These are phyloP conservation scores for Tinamus major DNA, from an alignment of 2,797 vertebrate species.

Conservation along the genomic window DNA sequence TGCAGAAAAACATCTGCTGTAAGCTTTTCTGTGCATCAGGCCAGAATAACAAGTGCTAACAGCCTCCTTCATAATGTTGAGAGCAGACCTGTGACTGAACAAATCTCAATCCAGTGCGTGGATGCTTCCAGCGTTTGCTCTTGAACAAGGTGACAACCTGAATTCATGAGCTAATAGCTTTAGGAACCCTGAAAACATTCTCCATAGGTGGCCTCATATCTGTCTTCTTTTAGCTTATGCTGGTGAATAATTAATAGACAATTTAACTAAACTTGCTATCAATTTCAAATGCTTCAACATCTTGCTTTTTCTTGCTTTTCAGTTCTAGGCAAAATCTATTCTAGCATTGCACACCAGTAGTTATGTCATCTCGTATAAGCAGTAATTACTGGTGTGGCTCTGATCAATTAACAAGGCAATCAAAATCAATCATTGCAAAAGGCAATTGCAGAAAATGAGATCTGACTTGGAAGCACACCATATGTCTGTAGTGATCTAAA, in stretches of 20 bases:
- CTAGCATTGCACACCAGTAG: neutral
- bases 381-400: neutral
- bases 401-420: neutral
- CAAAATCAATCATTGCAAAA: neutral
- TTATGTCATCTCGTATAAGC: accelerated
- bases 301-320: neutral
- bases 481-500: neutral
- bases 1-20: neutral
- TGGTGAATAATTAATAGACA: neutral
- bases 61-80: neutral
- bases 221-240: neutral
- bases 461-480: neutral
- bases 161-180: neutral
- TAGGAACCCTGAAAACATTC: neutral
- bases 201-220: neutral
- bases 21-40: neutral
- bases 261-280: neutral
- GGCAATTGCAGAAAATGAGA: neutral
- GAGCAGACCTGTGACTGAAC: neutral
- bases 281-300: neutral
- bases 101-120: neutral
- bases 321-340: neutral
- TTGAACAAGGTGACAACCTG: neutral
- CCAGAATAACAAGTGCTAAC: neutral
- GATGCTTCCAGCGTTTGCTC: neutral